These are phyloP conservation scores for Sarcophaga variegata DNA, from an alignment of 2,888 invertebrate species.

Conservation along the genomic window DNA sequence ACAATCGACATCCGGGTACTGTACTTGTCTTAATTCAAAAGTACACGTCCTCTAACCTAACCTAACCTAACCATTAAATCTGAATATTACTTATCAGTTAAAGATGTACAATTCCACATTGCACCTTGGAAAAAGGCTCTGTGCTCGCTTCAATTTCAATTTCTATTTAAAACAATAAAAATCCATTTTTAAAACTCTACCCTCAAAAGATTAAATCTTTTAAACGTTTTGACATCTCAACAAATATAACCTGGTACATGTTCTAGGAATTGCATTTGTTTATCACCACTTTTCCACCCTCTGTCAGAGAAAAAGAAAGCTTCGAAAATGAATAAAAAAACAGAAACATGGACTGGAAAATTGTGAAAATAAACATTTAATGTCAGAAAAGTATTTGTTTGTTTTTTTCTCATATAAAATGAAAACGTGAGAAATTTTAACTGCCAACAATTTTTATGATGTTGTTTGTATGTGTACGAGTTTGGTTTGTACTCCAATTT, in stretches of 20 bases:
- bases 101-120: no score
- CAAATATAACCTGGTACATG: neutral
- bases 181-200: neutral
- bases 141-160: neutral
- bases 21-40: no score
- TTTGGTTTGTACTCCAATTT: constrained; percentile 26
- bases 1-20: no score
- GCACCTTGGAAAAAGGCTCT: no score
- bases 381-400: constrained; percentile 27
- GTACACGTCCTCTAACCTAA: no score
- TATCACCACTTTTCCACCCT: neutral
- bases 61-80: no score
- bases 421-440: constrained; percentile 59
- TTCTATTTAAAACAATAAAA: neutral
- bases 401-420: constrained; percentile 23
- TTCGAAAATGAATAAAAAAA: neutral
- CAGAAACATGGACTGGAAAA: neutral
- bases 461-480: neutral
- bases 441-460: constrained; percentile 33
- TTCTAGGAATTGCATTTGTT: constrained; percentile 6
- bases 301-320: neutral
- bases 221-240: neutral
- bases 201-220: neutral
- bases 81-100: no score
- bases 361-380: constrained; percentile 37